Percentiles rank a stretch among this genome's conserved stretches.
These are phyloP conservation scores for Ladona fulva DNA, from an alignment of 1,140 invertebrate species.

Conservation along the genomic window DNA sequence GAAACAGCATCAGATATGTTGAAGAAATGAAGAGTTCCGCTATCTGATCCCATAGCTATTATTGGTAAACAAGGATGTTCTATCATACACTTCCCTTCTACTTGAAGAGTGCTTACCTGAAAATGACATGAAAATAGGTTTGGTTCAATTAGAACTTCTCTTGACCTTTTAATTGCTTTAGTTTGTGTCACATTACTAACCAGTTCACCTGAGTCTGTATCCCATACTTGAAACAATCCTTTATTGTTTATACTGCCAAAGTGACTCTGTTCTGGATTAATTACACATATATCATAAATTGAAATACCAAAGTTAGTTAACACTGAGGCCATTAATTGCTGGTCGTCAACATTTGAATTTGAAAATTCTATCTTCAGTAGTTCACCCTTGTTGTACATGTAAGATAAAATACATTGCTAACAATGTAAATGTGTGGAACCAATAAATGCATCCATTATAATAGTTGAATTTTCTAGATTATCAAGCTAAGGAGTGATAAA, in stretches of 20 bases:
- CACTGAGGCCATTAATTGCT: background rate
- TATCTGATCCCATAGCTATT: background rate
- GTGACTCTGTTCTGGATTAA: background rate
- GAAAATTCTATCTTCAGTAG: background rate
- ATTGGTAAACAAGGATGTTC: background rate
- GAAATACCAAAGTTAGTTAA: background rate
- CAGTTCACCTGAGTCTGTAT: background rate
- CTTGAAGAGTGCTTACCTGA: background rate
- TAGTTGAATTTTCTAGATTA: no score
- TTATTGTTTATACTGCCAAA: background rate
- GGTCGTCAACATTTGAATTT: background rate
- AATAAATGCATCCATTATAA: no score
- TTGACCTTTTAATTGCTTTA: background rate
- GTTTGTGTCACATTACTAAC: background rate
- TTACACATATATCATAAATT: background rate
- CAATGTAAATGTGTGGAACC: no score
- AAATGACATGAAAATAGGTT: background rate
- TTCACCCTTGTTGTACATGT: background rate
- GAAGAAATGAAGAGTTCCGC: background rate
- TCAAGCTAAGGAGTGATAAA: no score
- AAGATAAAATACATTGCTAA: no score
- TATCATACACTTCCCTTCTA: background rate
- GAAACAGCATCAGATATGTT: background rate
- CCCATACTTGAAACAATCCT: background rate
- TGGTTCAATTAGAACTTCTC: background rate